Evolutionary conservation across 2,113 vertebrate genomes (phyloP).

Genomic region (Upupa epops): DNA sequence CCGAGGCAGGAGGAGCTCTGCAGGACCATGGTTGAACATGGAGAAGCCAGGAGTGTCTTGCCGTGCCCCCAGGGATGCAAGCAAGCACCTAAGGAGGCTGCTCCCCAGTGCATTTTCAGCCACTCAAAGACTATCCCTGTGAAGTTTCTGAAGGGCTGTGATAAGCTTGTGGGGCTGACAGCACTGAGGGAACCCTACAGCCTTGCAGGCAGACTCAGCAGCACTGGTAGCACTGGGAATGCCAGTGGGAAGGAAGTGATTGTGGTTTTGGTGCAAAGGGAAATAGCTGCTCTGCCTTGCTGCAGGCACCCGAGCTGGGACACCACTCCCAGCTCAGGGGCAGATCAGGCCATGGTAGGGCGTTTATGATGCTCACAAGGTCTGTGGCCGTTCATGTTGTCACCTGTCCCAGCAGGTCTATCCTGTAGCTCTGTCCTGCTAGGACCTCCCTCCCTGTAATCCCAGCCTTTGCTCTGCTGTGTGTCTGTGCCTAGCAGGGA

Average conservation of each 20-base stretch:
- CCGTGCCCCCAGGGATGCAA: rapidly evolving
- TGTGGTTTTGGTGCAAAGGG: neutral
- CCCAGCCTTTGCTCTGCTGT: rapidly evolving
- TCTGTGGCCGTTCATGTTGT: neutral
- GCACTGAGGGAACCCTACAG: neutral
- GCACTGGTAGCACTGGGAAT: rapidly evolving
- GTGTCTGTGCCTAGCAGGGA: neutral
- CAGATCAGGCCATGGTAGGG: rapidly evolving
- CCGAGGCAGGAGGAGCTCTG: neutral
- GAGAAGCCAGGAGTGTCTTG: neutral
- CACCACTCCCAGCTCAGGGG: neutral
- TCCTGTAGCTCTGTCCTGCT: neutral
- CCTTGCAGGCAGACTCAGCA: rapidly evolving
- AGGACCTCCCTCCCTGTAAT: neutral
- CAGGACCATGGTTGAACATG: neutral
- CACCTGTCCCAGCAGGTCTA: neutral
- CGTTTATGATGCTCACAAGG: neutral
- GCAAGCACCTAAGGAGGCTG: rapidly evolving
- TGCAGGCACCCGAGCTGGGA: neutral
- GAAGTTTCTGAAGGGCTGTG: neutral
- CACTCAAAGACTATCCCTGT: neutral
- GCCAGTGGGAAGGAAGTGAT: rapidly evolving
- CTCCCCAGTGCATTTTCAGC: neutral
- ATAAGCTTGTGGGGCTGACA: neutral
- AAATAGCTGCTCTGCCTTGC: neutral